phyloP scores from a whole-genome alignment of 2,797 vertebrate species.

The Falco novaeseelandiae region DNA sequence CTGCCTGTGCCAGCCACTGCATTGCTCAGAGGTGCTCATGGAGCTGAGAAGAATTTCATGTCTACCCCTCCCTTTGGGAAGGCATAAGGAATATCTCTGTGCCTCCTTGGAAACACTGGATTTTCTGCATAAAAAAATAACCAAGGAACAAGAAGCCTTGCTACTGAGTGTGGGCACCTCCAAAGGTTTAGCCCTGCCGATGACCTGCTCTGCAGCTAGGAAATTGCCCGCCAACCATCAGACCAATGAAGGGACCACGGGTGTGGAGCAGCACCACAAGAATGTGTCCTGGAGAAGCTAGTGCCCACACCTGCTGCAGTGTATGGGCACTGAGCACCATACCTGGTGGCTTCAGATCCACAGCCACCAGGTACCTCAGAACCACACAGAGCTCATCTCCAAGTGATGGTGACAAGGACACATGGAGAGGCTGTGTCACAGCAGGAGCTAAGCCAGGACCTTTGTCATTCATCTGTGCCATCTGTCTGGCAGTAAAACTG shows the following conservation, averaged over 20 bases:
- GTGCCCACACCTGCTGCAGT: rapidly evolving
- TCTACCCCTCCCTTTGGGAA: background rate
- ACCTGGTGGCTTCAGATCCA: background rate
- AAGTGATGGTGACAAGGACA: background rate
- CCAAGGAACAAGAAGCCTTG: background rate
- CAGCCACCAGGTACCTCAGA: background rate
- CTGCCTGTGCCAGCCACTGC: background rate
- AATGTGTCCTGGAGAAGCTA: background rate
- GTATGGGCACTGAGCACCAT: rapidly evolving
- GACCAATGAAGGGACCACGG: rapidly evolving
- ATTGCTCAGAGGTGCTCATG: background rate
- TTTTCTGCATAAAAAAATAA: background rate
- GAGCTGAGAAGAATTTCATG: background rate
- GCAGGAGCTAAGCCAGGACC: background rate
- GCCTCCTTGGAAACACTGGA: rapidly evolving
- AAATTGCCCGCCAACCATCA: background rate
- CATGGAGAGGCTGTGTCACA: background rate
- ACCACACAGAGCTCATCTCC: background rate
- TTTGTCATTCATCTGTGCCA: background rate
- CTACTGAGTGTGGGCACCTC: background rate
- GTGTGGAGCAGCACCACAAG: background rate
- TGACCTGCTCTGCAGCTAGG: background rate
- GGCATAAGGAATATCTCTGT: background rate
- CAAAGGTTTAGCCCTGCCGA: background rate
- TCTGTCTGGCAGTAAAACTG: background rate